Evolutionary conservation across 1,140 invertebrate genomes (phyloP).

Genomic region (Asobara japonica): DNA sequence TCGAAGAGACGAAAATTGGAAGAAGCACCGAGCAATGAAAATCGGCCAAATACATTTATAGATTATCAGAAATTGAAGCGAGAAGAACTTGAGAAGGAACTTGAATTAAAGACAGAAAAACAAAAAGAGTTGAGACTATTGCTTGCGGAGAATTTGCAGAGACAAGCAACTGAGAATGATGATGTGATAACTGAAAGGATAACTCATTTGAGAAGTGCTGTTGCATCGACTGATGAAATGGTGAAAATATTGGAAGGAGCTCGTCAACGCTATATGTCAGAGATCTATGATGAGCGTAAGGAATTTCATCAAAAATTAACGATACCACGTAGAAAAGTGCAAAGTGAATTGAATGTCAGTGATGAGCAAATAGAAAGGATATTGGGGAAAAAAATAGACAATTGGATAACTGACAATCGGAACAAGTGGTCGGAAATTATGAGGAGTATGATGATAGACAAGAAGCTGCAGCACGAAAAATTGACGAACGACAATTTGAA

Average conservation of each 20-base stretch:
- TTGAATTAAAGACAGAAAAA: conserved; percentile 63
- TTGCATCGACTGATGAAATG: conserved; percentile 61
- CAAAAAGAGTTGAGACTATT: conserved; percentile 64
- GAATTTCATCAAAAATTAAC: conserved; percentile 66
- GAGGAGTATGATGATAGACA: conserved; percentile 61
- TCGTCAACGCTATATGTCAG: conserved; percentile 62
- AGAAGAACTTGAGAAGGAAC: conserved; percentile 61
- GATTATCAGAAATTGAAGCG: conserved; percentile 63
- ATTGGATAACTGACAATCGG: conserved; percentile 59
- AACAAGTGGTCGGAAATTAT: conserved; percentile 55
- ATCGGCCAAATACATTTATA: conserved; percentile 65
- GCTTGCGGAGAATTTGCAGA: conserved; percentile 59
- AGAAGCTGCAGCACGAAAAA: conserved; percentile 65
- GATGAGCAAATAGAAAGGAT: conserved; percentile 65
- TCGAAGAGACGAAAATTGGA: conserved; percentile 62
- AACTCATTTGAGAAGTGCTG: conserved; percentile 60
- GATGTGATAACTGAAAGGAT: conserved; percentile 59
- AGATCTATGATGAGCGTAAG: conserved; percentile 63
- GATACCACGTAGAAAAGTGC: conserved; percentile 64
- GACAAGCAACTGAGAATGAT: conserved; percentile 59
- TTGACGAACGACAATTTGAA: conserved; percentile 58
- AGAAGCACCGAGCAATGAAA: conserved; percentile 47
- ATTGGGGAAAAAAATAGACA: conserved; percentile 63
- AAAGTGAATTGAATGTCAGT: conserved; percentile 62
- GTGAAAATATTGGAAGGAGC: conserved; percentile 64